phyloP scores from a whole-genome alignment of 2,113 vertebrate species.

The Oriolus oriolus region DNA sequence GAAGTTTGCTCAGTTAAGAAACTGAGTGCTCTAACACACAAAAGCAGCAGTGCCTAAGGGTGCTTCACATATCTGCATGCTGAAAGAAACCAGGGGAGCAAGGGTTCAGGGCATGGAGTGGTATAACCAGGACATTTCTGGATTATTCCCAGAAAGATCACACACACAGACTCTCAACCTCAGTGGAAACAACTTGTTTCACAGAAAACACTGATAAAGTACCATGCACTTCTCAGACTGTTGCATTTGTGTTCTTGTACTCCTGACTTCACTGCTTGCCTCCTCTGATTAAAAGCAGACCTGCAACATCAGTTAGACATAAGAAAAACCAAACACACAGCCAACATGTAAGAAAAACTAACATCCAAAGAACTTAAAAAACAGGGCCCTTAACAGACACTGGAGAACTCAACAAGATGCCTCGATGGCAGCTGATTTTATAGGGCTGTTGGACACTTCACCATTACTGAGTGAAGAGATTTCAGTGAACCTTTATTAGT shows the following conservation, averaged over 20 bases:
- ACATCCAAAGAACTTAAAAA: neutral
- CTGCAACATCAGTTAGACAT: too few relatives aligned
- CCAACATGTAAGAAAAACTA: neutral
- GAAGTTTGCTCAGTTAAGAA: neutral
- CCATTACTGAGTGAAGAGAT: neutral
- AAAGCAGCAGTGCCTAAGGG: neutral
- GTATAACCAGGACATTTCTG: neutral
- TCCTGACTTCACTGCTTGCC: neutral
- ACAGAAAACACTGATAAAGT: neutral
- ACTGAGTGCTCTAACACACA: neutral
- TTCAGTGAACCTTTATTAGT: neutral
- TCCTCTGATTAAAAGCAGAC: neutral
- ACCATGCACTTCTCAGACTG: neutral
- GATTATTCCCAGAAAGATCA: neutral
- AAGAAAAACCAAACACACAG: neutral
- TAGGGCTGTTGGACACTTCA: neutral
- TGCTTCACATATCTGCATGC: rapidly evolving
- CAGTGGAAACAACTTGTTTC: neutral
- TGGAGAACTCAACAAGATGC: neutral
- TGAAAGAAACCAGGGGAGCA: neutral
- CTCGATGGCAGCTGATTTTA: neutral
- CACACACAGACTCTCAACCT: neutral
- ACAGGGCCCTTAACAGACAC: rapidly evolving
- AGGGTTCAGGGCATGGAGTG: rapidly evolving
- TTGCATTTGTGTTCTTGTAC: neutral